phyloP scores from a whole-genome alignment of 2,113 vertebrate genomes.

The Lepidothrix coronata region DNA sequence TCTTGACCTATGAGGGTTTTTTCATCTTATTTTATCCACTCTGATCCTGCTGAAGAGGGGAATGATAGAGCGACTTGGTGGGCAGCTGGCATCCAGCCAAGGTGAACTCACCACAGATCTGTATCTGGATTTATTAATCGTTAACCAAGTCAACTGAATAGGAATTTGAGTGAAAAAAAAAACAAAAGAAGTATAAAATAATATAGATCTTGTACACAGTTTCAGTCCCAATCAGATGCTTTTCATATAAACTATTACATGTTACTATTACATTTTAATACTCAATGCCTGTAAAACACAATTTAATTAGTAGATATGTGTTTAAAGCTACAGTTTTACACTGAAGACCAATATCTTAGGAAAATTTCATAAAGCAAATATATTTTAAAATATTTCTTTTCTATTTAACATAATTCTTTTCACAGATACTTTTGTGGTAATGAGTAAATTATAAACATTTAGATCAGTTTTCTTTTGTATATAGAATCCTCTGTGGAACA shows the following conservation, averaged over 20 bases:
- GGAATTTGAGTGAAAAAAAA: background rate
- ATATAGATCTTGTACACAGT: background rate
- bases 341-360: background rate
- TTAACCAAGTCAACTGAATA: background rate
- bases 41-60: background rate
- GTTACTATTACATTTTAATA: background rate
- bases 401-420: background rate
- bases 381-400: background rate
- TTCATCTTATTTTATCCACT: background rate
- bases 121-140: background rate
- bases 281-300: background rate
- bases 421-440: background rate
- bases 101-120: background rate
- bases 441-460: background rate
- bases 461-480: background rate
- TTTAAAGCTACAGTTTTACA: background rate
- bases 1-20: background rate
- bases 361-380: background rate
- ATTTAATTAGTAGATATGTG: accelerated
- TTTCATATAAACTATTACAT: background rate
- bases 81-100: background rate
- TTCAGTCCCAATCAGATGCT: background rate
- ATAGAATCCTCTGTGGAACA: background rate
- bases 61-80: accelerated
- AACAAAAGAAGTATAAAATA: background rate